Percentiles rank a stretch among this genome's conserved stretches.
Evolutionary conservation across 2,113 vertebrate species (phyloP).

Genomic region (Aphyosemion australe): DNA sequence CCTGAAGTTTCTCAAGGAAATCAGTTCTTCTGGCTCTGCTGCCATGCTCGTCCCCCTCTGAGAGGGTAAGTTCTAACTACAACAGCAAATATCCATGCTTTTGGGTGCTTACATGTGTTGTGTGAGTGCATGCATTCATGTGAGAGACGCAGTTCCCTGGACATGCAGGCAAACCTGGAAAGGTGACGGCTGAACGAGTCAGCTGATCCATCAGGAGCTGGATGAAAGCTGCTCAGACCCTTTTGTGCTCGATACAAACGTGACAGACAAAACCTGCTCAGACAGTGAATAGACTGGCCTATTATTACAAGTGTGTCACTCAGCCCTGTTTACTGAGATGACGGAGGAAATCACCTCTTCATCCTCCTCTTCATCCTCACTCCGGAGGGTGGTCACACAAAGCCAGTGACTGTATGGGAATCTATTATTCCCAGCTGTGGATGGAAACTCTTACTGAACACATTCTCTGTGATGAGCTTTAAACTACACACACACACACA

Average conservation of each 20-base stretch:
- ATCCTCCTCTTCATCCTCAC: constrained; percentile 53
- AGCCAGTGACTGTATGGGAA: constrained; percentile 69
- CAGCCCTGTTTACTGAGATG: constrained; percentile 27
- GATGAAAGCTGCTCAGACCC: background rate
- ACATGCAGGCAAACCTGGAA: background rate
- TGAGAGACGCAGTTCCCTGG: background rate
- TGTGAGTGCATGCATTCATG: background rate
- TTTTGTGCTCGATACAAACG: too few relatives aligned
- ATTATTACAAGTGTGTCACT: constrained; percentile 15
- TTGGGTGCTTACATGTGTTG: background rate
- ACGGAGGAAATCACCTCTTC: constrained; percentile 48
- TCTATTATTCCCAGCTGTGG: constrained; percentile 85
- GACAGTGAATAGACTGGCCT: background rate
- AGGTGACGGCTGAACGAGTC: constrained; percentile 4
- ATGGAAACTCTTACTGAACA: constrained; percentile 85
- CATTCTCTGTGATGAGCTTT: constrained; percentile 69
- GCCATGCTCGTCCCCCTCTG: constrained; percentile 4
- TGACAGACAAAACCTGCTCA: background rate
- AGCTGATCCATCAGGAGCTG: background rate
- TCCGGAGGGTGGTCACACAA: constrained; percentile 68
- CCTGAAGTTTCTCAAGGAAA: constrained; percentile 1
- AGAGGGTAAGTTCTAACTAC: constrained; percentile 13
- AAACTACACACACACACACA: constrained; percentile 55
- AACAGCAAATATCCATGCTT: constrained; percentile 58
- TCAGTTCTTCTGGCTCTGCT: constrained; percentile 7